phyloP scores from a whole-genome alignment of 2,113 vertebrate species.

The Rana temporaria region DNA sequence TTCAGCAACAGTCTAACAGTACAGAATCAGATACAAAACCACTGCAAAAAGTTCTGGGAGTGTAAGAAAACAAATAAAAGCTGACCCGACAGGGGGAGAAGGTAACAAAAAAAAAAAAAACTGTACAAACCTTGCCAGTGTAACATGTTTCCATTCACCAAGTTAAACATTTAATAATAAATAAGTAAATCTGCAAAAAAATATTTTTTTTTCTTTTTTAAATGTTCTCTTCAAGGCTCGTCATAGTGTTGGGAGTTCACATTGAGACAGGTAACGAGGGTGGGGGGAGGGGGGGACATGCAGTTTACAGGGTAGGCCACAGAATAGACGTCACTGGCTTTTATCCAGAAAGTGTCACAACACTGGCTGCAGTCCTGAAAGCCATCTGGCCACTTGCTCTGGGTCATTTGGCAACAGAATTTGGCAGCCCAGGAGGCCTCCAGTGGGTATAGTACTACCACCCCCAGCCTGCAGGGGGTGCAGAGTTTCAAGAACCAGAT shows the following conservation, averaged over 20 bases:
- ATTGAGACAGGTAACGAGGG: conserved; percentile 57
- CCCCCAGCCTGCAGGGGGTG: not conserved
- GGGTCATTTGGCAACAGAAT: conserved; percentile 8
- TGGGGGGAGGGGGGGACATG: conserved; percentile 60
- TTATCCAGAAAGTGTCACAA: conserved; percentile 18
- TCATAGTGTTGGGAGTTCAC: conserved; percentile 65
- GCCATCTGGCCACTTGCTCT: not conserved
- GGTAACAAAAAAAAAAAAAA: conserved; percentile 25
- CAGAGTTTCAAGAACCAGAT: not conserved
- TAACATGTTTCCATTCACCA: conserved; percentile 60
- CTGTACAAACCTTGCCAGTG: conserved; percentile 63
- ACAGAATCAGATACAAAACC: conserved; percentile 79
- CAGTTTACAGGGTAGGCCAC: conserved; percentile 58
- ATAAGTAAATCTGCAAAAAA: conserved; percentile 69
- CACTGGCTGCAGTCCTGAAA: not conserved
- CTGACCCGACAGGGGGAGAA: not conserved
- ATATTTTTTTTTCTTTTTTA: conserved; percentile 49
- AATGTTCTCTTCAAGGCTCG: conserved; percentile 51
- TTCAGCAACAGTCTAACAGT: conserved; percentile 83
- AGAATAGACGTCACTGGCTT: conserved; percentile 54
- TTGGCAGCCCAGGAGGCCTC: not conserved
- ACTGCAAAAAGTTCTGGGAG: conserved; percentile 65
- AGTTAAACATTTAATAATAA: conserved; percentile 65
- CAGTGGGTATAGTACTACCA: not conserved
- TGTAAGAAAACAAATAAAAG: conserved; percentile 62